Conservation (phyloP, 2,113 vertebrate species). For the Tympanuchus pallidicinctus region DNA sequence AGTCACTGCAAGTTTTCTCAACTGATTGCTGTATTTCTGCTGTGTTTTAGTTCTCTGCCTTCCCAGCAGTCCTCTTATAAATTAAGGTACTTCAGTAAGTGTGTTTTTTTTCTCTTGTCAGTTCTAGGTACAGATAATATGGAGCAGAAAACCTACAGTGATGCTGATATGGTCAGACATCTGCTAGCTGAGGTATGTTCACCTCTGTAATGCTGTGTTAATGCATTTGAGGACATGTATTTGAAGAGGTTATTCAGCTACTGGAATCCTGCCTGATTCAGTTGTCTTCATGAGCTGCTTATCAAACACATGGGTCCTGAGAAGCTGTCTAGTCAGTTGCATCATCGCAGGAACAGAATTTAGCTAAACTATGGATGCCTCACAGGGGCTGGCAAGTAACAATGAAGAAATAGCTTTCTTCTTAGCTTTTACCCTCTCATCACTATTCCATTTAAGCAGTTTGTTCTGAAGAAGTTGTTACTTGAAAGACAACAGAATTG, state of each 20-base stretch:
- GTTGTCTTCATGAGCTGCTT: background rate
- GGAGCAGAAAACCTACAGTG: slow-evolving; percentile 91
- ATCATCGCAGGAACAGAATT: background rate
- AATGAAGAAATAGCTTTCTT: background rate
- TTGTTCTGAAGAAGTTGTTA: background rate
- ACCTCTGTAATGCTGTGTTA: background rate
- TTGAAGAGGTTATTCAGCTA: background rate
- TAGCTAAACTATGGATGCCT: background rate
- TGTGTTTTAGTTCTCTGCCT: background rate
- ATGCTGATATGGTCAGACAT: slow-evolving; percentile 92
- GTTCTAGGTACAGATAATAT: slow-evolving; percentile 87
- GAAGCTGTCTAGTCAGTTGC: background rate
- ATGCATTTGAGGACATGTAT: background rate
- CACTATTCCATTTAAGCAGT: background rate
- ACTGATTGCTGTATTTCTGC: background rate
- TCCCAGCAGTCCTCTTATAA: background rate
- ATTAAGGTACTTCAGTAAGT: background rate
- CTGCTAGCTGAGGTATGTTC: slow-evolving; percentile 89
- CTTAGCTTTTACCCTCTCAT: background rate
- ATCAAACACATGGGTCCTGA: background rate
- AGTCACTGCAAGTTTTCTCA: background rate
- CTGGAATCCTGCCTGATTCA: background rate
- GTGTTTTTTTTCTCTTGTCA: slow-evolving; percentile 59
- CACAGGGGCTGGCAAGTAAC: background rate
- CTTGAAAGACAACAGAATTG: background rate